Percentiles rank a stretch among this genome's conserved stretches.
Conservation (phyloP, 2,797 vertebrate species). For the Sebastes diploproa region DNA sequence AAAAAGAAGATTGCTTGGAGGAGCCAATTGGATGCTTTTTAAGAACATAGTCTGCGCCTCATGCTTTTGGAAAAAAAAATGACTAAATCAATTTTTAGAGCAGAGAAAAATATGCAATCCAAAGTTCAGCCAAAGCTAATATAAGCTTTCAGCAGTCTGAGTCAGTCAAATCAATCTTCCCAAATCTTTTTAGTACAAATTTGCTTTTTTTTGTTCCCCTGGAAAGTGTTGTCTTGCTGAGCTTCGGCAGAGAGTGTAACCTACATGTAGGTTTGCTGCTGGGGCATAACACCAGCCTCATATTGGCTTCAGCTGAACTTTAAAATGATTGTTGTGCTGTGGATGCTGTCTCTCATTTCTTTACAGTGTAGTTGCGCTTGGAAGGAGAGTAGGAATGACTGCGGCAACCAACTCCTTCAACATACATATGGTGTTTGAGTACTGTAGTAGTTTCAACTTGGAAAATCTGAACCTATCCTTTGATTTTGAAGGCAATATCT, state of each 20-base stretch:
- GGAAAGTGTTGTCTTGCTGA: neutral
- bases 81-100: neutral
- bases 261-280: neutral
- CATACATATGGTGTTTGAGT: neutral
- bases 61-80: constrained; percentile 2
- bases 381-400: neutral
- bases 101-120: neutral
- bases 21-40: constrained; percentile 13
- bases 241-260: neutral
- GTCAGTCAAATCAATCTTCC: neutral
- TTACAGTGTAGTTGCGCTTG: neutral
- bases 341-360: neutral
- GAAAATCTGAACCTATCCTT: neutral
- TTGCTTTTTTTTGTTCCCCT: neutral
- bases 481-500: neutral
- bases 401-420: neutral
- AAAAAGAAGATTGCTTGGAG: neutral
- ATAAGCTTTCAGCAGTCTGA: neutral
- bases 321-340: neutral
- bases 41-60: neutral
- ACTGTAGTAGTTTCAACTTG: no score
- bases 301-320: neutral
- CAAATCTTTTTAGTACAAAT: neutral
- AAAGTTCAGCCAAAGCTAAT: constrained; percentile 11
- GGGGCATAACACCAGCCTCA: neutral